Percentiles rank a stretch among this genome's conserved stretches.
Conservation (phyloP, 2,797 vertebrate species). For the Craterocephalus amniculus region DNA sequence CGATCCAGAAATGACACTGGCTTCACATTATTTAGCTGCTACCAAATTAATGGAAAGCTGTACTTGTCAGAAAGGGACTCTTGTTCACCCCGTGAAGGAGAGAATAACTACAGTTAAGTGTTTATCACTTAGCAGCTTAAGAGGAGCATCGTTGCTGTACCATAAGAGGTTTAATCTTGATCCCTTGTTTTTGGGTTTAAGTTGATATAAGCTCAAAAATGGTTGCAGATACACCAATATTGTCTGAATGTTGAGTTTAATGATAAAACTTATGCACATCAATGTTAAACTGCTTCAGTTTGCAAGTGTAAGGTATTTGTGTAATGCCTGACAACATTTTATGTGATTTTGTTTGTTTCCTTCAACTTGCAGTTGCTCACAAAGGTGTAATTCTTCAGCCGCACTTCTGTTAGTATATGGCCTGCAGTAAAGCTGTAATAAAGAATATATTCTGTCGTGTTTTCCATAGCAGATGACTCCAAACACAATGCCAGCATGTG, state of each 20-base stretch:
- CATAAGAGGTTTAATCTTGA: not conserved
- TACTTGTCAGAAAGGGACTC: not conserved
- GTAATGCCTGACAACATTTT: not conserved
- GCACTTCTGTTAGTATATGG: not conserved
- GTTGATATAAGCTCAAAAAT: not conserved
- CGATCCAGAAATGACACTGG: not conserved
- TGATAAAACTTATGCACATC: no score
- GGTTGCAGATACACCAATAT: no score
- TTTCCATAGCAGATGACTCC: constrained; percentile 74
- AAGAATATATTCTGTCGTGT: constrained; percentile 70
- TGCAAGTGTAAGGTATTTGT: no score
- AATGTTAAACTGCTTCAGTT: no score
- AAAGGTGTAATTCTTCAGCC: no score
- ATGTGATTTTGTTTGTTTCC: not conserved
- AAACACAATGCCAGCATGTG: constrained; percentile 46
- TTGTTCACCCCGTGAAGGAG: not conserved
- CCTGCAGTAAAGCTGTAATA: constrained; percentile 71
- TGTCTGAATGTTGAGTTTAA: no score
- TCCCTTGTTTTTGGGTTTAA: not conserved
- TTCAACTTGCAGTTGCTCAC: not conserved
- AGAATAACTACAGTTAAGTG: not conserved
- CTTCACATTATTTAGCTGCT: not conserved
- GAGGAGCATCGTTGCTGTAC: not conserved
- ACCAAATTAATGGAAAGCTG: not conserved
- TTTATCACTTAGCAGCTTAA: not conserved